Evolutionary conservation across 2,888 invertebrate species (phyloP).

Genomic region (Lasioglossum morio): DNA sequence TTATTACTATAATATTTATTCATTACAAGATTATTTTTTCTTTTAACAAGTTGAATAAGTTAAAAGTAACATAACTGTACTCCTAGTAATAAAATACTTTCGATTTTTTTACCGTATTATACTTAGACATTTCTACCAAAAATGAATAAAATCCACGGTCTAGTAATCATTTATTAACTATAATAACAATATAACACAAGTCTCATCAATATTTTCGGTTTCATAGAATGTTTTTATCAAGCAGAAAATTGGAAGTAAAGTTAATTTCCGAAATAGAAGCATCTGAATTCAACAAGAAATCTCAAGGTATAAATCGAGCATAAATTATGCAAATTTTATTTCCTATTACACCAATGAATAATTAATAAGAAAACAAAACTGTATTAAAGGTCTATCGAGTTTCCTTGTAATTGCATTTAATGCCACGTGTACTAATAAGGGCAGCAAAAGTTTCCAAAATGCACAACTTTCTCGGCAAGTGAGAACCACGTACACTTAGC

Average conservation of each 20-base stretch:
- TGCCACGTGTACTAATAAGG: neutral
- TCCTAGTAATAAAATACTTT: no score
- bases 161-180: neutral
- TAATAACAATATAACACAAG: neutral
- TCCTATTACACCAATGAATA: neutral
- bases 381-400: neutral
- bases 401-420: slow-evolving; percentile 7
- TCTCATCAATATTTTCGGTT: neutral
- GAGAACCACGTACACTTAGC: neutral
- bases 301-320: neutral
- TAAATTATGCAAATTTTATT: neutral
- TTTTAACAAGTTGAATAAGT: no score
- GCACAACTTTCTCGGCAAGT: neutral
- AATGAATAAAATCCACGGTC: no score
- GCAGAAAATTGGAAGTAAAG: neutral
- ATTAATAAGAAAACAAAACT: neutral
- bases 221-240: neutral
- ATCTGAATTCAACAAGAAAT: neutral
- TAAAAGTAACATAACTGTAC: no score
- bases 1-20: no score
- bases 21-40: no score
- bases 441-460: slow-evolving; percentile 1
- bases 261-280: neutral
- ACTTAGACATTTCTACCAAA: no score
- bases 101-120: no score